A percentile compares a stretch with the other conserved stretches of the same genome.
phyloP scores from a whole-genome alignment of 2,888 invertebrate genomes.

The Julus scandinavius region DNA sequence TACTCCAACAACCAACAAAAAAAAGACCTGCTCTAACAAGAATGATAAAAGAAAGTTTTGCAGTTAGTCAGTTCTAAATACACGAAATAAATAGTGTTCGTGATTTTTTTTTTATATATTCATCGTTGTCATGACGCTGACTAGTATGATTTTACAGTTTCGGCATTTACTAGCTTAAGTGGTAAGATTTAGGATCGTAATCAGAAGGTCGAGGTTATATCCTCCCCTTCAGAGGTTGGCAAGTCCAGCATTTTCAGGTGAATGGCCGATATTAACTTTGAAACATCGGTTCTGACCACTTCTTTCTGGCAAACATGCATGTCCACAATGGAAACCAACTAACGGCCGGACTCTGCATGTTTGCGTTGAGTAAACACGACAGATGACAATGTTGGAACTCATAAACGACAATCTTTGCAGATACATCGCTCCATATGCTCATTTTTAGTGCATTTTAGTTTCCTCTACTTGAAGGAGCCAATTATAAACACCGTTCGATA shows the following conservation, averaged over 20 bases:
- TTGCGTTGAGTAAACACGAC: neutral
- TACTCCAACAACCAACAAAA: too few species aligned
- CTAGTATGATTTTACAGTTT: neutral
- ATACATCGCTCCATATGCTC: too few species aligned
- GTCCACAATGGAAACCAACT: neutral
- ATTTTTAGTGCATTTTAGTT: too few species aligned
- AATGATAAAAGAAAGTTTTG: too few species aligned
- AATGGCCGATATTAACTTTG: neutral
- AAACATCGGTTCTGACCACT: neutral
- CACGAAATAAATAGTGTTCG: neutral
- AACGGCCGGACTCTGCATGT: too few species aligned
- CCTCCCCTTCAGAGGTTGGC: neutral
- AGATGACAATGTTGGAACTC: neutral
- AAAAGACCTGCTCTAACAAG: too few species aligned
- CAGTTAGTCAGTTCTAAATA: too few species aligned
- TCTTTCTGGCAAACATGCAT: neutral
- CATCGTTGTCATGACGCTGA: neutral
- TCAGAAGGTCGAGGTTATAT: neutral
- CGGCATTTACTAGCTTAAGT: neutral
- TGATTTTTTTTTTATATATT: too few species aligned
- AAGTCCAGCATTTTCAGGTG: neutral
- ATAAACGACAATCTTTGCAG: too few species aligned
- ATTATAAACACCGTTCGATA: too few species aligned
- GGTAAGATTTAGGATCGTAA: neutral
- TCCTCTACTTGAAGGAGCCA: too few species aligned